A percentile compares a stretch with the other conserved stretches of the same genome.
phyloP scores from a whole-genome alignment of 2,113 vertebrate genomes.

The Hemicordylus capensis region DNA sequence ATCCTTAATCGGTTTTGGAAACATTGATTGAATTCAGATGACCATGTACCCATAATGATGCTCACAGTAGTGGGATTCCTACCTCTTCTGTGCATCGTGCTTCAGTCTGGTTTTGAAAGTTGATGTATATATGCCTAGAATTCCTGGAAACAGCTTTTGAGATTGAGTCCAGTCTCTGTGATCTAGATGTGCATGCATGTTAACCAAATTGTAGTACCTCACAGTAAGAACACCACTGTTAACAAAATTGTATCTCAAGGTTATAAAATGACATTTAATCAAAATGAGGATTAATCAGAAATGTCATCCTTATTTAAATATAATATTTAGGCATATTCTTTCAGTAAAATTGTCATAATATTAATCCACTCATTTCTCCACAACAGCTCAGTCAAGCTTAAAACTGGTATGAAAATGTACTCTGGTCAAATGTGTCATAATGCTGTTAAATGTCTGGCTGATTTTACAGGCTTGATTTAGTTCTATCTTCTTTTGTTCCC shows the following conservation, averaged over 20 bases:
- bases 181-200: not conserved
- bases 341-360: not conserved
- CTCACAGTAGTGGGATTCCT: no score
- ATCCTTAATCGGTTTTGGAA: not conserved
- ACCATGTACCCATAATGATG: not conserved
- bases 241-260: not conserved
- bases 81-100: not conserved
- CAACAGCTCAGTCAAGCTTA: not conserved
- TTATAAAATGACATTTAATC: not conserved
- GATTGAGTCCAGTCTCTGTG: not conserved
- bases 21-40: not conserved
- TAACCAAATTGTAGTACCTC: not conserved
- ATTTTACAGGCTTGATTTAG: constrained; percentile 32
- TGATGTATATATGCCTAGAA: not conserved
- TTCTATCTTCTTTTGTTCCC: constrained; percentile 44
- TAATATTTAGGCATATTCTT: constrained; percentile 21
- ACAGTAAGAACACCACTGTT: not conserved
- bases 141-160: not conserved
- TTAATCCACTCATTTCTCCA: not conserved
- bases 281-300: constrained; percentile 5
- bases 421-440: not conserved
- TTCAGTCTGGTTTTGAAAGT: not conserved
- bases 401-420: not conserved
- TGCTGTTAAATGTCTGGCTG: constrained; percentile 26
- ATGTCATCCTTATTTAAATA: constrained; percentile 32